Conservation (phyloP, 2,113 vertebrate genomes). For the Dascyllus trimaculatus region DNA sequence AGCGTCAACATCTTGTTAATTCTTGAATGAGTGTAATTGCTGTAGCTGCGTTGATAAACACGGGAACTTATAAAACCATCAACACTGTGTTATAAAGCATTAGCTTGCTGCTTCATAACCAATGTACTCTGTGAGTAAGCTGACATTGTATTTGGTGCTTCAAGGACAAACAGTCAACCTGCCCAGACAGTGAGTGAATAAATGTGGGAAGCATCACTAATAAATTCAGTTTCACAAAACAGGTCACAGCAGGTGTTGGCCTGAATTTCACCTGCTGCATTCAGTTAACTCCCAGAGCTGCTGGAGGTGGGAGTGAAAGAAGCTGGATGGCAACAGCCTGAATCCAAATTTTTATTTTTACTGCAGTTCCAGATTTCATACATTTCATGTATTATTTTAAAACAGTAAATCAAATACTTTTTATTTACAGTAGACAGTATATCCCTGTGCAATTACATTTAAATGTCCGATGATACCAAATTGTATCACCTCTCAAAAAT, state of each 20-base stretch:
- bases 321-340: neutral
- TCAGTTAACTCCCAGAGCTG: conserved; percentile 8
- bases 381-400: no score
- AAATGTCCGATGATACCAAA: no score
- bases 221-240: conserved; percentile 20
- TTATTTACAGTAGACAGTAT: no score
- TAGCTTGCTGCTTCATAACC: neutral
- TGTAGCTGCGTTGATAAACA: no score
- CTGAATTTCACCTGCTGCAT: conserved; percentile 34
- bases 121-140: neutral
- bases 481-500: no score
- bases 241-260: conserved; percentile 40
- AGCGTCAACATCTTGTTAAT: conserved; percentile 7
- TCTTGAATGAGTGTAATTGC: neutral
- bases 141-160: neutral
- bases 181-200: neutral
- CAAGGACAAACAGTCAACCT: neutral
- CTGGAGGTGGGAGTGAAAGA: neutral
- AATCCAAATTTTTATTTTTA: neutral
- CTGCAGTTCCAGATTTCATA: no score
- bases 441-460: no score
- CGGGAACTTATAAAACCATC: no score
- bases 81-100: no score
- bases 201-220: neutral
- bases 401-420: no score